phyloP scores from a whole-genome alignment of 64 coral and sea anemone genomes.

The Orbicella faveolata region DNA sequence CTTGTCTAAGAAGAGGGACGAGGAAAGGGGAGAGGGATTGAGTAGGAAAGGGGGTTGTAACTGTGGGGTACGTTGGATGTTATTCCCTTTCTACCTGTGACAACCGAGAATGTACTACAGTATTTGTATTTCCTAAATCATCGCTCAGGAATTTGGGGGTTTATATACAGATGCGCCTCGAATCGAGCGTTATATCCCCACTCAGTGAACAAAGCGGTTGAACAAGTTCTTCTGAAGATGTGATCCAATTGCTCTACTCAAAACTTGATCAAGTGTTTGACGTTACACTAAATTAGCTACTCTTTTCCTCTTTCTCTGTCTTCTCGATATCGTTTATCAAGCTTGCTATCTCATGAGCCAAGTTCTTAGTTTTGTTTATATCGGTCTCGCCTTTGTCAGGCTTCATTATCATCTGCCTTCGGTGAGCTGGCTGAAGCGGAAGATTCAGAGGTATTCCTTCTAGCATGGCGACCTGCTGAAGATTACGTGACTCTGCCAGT shows the following conservation, averaged over 20 bases:
- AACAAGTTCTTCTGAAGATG: not conserved
- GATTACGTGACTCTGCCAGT: slow-evolving; percentile 16
- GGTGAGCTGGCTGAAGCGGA: not conserved
- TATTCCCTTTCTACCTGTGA: not conserved
- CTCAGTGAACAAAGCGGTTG: no score
- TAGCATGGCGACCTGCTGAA: slow-evolving; percentile 5
- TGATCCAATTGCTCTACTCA: not conserved
- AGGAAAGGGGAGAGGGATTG: not conserved
- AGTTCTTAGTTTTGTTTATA: not conserved
- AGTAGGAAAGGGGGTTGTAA: not conserved
- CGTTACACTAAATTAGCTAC: not conserved
- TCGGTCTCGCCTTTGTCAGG: not conserved
- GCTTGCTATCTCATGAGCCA: not conserved
- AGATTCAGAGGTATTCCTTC: slow-evolving; percentile 35
- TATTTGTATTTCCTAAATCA: not conserved
- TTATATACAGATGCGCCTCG: not conserved
- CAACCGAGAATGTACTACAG: not conserved
- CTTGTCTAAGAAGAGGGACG: not conserved
- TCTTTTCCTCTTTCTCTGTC: not conserved
- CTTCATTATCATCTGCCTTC: not conserved
- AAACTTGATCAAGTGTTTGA: slow-evolving; percentile 2
- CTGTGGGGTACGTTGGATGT: not conserved
- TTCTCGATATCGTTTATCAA: slow-evolving; percentile 27
- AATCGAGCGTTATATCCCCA: not conserved
- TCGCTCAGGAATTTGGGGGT: not conserved